Evolutionary conservation across 1,140 invertebrate genomes (phyloP).

Genomic region (Atta colombica): DNA sequence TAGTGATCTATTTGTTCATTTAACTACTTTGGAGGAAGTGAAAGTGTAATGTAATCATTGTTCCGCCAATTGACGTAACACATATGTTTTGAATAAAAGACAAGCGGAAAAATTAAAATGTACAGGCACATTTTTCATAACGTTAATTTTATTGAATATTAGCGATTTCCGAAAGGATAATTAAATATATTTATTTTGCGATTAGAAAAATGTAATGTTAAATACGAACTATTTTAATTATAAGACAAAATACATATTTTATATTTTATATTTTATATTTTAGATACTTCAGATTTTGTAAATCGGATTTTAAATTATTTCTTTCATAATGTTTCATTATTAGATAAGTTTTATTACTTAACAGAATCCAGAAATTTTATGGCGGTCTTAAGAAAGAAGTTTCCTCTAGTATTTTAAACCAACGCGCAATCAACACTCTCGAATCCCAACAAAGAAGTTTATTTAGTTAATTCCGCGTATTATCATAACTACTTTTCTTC

Average conservation of each 20-base stretch:
- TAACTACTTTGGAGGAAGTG: conserved; percentile 53
- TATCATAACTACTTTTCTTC: background rate
- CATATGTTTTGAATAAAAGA: conserved; percentile 29
- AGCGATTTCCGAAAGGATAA: conserved; percentile 7
- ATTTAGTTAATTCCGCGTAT: background rate
- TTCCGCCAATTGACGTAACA: conserved; percentile 61
- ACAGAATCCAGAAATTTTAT: background rate
- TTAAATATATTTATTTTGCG: background rate
- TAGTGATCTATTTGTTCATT: conserved; percentile 40
- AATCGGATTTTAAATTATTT: conserved; percentile 5
- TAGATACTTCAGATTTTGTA: background rate
- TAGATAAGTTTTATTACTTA: background rate
- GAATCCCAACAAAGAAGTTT: conserved; percentile 19
- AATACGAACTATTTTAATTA: background rate
- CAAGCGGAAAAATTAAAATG: conserved; percentile 51
- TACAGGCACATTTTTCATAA: background rate
- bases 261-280: too few species aligned
- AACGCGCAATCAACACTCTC: background rate
- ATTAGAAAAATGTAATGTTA: too few species aligned
- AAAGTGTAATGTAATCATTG: conserved; percentile 64
- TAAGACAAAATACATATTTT: background rate
- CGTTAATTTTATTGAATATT: background rate
- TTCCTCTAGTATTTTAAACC: background rate
- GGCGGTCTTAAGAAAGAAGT: background rate
- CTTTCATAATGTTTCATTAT: background rate